A percentile compares a stretch with the other conserved stretches of the same genome.
phyloP scores from a whole-genome alignment of 2,888 invertebrate genomes.

The Ochropleura plecta region DNA sequence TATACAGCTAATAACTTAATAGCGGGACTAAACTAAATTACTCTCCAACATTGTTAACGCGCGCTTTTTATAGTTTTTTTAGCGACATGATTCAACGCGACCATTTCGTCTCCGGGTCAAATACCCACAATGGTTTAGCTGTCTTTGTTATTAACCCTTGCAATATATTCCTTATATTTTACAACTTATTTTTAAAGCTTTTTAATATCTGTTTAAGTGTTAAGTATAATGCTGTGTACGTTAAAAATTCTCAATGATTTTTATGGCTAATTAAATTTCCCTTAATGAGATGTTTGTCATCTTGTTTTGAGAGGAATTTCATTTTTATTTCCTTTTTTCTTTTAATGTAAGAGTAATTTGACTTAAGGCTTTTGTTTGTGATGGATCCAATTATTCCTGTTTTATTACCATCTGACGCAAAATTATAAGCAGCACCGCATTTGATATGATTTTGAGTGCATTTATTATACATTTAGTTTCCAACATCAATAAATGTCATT shows the following conservation, averaged over 20 bases:
- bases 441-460: slow-evolving; percentile 30
- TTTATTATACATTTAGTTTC: slow-evolving; percentile 39
- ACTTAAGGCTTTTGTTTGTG: not conserved
- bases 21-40: slow-evolving; percentile 66
- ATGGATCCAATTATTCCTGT: not conserved
- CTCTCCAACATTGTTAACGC: slow-evolving; percentile 61
- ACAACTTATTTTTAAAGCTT: slow-evolving; percentile 56
- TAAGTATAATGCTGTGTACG: slow-evolving; percentile 32
- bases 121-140: slow-evolving; percentile 72
- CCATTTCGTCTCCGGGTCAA: slow-evolving; percentile 81
- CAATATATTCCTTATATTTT: slow-evolving; percentile 59
- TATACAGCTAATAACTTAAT: slow-evolving; percentile 59
- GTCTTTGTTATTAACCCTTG: slow-evolving; percentile 56
- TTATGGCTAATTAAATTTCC: slow-evolving; percentile 30
- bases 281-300: slow-evolving; percentile 31
- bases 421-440: not conserved
- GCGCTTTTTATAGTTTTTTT: slow-evolving; percentile 70
- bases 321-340: slow-evolving; percentile 5
- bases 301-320: slow-evolving; percentile 15
- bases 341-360: not conserved
- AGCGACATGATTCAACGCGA: slow-evolving; percentile 76
- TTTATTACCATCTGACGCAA: not conserved
- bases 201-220: slow-evolving; percentile 41
- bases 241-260: slow-evolving; percentile 28
- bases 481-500: slow-evolving; percentile 64